Evolutionary conservation across 2,888 invertebrate genomes (phyloP), one percentile per base, ranked within the genome.

Genomic region (Cephonodes hylas): DNA sequence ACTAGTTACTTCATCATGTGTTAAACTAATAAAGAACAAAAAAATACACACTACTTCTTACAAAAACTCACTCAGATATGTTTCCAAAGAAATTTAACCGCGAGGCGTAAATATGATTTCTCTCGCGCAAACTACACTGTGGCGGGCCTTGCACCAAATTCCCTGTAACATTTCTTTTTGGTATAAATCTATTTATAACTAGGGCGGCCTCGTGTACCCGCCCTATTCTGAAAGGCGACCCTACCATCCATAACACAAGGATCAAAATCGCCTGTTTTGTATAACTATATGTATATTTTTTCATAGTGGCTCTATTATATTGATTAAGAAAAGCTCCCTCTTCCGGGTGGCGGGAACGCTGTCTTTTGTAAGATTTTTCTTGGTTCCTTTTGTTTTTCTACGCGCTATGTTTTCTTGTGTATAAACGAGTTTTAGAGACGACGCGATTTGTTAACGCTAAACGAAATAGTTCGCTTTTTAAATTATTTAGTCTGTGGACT

Each of bases 131-230:
- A 71, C 68, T 88, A 78, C 84, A 82, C 91, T 91, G 81, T 73
- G 79, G 76, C 70, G 71, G 80, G 80, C 86, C 89, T 86, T 91
- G 91, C 91, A 91, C 87, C 90, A 85, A 88, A 91, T 89, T 88
- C 91, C 88, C 90, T 89, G 91, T 89, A 91, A 91, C 91, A 89
- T 92, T 92, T 92, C 91, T 92, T 92, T 91, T 91, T 91, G 91
- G 92, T 90, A 91, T 91, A 92, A 92, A 92, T 92, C 91, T 92
- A 92, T 92, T 92, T 92, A 92, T 92, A 92, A 92, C 89, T 91
- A 91, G 91, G 90, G 88, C 91, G 87, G 83, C 80, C 83, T 82
- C 83, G 84, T 76, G 76, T 75, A 74, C 71, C 64, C 66, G 68
- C 66, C 65, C 65, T 63, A 66, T 75, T 76, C 71, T 77, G 64